Evolutionary conservation across 2,888 invertebrate genomes (phyloP).

Genomic region (Onchidella celtica): DNA sequence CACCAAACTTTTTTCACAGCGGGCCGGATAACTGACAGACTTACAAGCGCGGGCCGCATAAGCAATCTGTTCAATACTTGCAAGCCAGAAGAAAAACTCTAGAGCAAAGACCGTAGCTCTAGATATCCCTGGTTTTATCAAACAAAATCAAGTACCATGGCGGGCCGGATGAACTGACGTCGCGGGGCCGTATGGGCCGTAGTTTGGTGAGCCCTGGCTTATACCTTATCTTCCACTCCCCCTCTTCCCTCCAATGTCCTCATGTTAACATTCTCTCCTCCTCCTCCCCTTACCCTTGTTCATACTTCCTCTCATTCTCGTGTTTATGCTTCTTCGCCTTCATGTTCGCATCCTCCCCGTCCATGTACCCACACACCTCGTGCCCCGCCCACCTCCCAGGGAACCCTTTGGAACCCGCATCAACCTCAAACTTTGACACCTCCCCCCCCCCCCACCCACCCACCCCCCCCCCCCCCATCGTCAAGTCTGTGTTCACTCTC

Average conservation of each 20-base stretch:
- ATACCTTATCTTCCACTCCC: too few relatives aligned
- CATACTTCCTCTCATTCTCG: not conserved
- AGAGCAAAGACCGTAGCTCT: too few relatives aligned
- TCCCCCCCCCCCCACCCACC: not conserved
- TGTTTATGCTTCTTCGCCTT: not conserved
- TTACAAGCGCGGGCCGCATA: too few relatives aligned
- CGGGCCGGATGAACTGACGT: too few relatives aligned
- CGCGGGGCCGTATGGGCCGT: too few relatives aligned
- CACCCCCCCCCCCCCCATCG: not conserved
- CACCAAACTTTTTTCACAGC: too few relatives aligned
- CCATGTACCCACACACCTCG: not conserved
- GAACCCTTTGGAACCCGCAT: not conserved
- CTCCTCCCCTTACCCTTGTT: not conserved
- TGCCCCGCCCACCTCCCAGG: not conserved
- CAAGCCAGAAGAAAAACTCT: too few relatives aligned
- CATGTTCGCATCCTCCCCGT: not conserved
- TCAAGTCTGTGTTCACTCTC: not conserved
- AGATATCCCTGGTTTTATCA: too few relatives aligned
- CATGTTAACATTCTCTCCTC: not conserved
- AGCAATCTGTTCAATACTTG: too few relatives aligned
- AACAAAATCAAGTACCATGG: too few relatives aligned
- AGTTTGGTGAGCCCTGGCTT: too few relatives aligned
- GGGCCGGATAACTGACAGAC: too few relatives aligned
- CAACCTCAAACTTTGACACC: not conserved
- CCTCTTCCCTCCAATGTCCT: not conserved